Base-by-base conservation (phyloP, 2,888 invertebrate genomes). In the Alloscopus bannaensis region DNA sequence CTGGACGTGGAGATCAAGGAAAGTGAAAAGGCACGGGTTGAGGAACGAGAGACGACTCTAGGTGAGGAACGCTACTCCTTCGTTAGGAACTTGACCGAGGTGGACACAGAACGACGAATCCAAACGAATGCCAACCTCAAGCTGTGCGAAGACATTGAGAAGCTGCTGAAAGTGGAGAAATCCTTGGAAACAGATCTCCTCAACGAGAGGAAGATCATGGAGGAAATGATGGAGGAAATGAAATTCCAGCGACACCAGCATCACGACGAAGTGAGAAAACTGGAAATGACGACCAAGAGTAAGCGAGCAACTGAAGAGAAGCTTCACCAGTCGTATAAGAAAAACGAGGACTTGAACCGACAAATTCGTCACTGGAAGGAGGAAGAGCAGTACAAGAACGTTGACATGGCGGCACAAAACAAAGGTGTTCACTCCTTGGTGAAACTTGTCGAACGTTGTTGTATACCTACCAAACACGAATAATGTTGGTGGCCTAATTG, bases 341-440 rank as follows among this genome's bases (percentile, higher is more conserved):
- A 72, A 47, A 31, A 62, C 4, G 77, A 79, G 60, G 82, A 82
- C 16, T 47, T 83, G 45, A 60, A 76, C 47, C 29, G 82, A 11
- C 78, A 81, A 66, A 78, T 84, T 26, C 55, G 66, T n/a, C 80
- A 82, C 50, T 83, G 81, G 83, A 85, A 84, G 36, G 81, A 85
- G 70, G 83, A 84, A 52, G 29, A 79, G n/a, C 42, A 80, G 13
- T 76, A 79, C 36, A 81, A 83, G 52, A 82, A 82, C 18, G n/a
- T 60, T 0, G 73, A 82, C 22, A 72, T 57, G 26, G 0, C 18
- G 13, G 2, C 13, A 6, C 59, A 76, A 26, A 68, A 20, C n/a
- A 52, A 47, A 29, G 75, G 68, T 62, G 69, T 3, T 36, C n/a
- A n/a, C n/a, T n/a, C n/a, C n/a, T 6, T 29, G 6, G n/a, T 50